phyloP scores from a whole-genome alignment of 2,888 invertebrate genomes.

The Hemaris fuciformis region DNA sequence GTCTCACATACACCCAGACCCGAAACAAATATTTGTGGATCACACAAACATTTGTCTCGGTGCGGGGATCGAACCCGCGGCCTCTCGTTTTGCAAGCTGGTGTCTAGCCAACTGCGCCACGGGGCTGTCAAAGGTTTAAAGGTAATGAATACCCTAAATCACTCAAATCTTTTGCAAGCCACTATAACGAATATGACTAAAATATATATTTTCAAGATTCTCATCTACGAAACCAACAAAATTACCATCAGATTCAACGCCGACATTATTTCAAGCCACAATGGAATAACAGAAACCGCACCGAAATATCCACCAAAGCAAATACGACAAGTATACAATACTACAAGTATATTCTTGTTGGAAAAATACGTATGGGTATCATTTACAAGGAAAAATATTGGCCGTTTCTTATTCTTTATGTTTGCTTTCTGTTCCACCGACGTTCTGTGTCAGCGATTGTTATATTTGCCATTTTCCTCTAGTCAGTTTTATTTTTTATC shows the following conservation, averaged over 20 bases:
- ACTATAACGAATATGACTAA: no score
- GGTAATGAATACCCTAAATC: no score
- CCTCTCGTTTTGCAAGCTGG: no score
- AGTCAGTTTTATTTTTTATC: neutral
- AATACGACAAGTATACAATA: neutral
- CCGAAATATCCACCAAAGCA: neutral
- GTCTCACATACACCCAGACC: no score
- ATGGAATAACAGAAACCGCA: neutral
- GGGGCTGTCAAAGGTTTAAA: no score
- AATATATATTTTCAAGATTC: no score
- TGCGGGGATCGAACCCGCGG: no score
- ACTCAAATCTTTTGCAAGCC: no score
- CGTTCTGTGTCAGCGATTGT: conserved; percentile 2
- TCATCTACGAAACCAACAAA: no score
- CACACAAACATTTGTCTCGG: no score
- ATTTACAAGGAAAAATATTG: conserved; percentile 6
- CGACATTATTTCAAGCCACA: neutral
- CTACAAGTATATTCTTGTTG: conserved; percentile 3
- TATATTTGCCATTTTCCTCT: neutral
- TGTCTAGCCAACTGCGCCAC: no score
- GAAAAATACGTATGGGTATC: conserved; percentile 8
- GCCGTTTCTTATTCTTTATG: conserved; percentile 5
- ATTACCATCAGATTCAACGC: neutral
- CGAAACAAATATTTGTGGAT: no score
- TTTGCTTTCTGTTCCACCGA: neutral